Evolutionary conservation across 2,113 vertebrate genomes (phyloP).

Genomic region (Dipodomys spectabilis): DNA sequence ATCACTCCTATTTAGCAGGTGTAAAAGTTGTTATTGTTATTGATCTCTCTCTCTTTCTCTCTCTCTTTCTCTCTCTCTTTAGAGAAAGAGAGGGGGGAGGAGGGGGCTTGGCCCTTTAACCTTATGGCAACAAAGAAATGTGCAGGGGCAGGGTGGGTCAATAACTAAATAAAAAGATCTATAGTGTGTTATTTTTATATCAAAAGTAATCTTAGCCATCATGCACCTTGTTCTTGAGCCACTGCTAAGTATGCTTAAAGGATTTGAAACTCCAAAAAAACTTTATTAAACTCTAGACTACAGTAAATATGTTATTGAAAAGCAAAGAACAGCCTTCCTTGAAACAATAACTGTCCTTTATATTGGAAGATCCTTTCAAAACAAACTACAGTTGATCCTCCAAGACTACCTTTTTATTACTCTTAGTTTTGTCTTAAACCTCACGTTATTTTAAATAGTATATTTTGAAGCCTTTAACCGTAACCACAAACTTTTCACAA

Average conservation of each 20-base stretch:
- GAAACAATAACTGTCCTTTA: slow-evolving; percentile 31
- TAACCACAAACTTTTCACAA: not conserved
- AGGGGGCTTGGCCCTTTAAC: slow-evolving; percentile 27
- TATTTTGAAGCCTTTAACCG: slow-evolving; percentile 16
- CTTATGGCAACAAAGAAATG: slow-evolving; percentile 20
- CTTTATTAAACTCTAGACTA: slow-evolving; percentile 74
- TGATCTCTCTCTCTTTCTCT: not conserved
- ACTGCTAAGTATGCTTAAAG: slow-evolving; percentile 73
- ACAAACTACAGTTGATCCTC: slow-evolving; percentile 7
- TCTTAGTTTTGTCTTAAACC: not conserved
- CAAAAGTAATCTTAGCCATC: slow-evolving; percentile 68
- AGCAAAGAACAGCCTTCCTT: slow-evolving; percentile 49
- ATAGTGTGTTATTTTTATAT: slow-evolving; percentile 60
- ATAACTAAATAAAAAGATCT: slow-evolving; percentile 67
- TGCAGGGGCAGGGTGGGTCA: not conserved
- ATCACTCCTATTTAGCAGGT: not conserved
- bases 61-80: too few relatives aligned
- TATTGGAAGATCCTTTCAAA: slow-evolving; percentile 59
- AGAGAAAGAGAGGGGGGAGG: too few relatives aligned
- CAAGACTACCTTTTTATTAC: not conserved
- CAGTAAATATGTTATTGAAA: slow-evolving; percentile 76
- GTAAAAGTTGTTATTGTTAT: not conserved
- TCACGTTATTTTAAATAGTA: not conserved
- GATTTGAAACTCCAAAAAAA: slow-evolving; percentile 71
- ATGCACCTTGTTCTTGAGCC: slow-evolving; percentile 63